A percentile compares a stretch with the other conserved stretches of the same genome.
phyloP scores from a whole-genome alignment of 2,113 vertebrate species.

The Chitala chitala region DNA sequence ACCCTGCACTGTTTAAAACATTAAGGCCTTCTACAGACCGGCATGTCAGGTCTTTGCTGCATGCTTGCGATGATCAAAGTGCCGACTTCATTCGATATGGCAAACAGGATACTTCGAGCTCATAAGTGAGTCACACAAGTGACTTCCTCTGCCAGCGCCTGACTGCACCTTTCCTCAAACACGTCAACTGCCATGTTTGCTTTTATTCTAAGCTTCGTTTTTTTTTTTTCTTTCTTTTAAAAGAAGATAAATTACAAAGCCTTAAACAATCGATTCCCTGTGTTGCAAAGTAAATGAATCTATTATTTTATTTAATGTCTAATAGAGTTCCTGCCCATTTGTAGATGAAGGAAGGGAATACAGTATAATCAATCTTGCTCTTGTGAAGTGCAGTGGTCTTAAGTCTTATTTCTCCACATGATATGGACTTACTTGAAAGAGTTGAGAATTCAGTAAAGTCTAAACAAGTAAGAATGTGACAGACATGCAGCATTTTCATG shows the following conservation, averaged over 20 bases:
- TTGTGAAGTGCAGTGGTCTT: background rate
- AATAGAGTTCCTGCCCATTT: background rate
- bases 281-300: background rate
- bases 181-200: background rate
- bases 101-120: background rate
- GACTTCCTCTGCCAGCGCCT: background rate
- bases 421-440: too few relatives aligned
- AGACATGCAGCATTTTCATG: slow-evolving; percentile 11
- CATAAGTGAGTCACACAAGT: background rate
- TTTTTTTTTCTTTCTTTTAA: too few relatives aligned
- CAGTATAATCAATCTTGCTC: background rate
- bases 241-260: background rate
- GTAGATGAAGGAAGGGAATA: background rate
- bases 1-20: background rate
- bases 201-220: background rate
- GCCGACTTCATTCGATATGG: background rate
- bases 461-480: too few relatives aligned
- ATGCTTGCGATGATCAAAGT: background rate
- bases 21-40: background rate
- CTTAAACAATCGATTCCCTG: background rate
- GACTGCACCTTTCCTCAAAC: background rate
- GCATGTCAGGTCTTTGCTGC: background rate
- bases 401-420: background rate
- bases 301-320: background rate
- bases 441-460: too few relatives aligned